Conservation (phyloP, 2,113 vertebrate species). For the Oryzias woworae region DNA sequence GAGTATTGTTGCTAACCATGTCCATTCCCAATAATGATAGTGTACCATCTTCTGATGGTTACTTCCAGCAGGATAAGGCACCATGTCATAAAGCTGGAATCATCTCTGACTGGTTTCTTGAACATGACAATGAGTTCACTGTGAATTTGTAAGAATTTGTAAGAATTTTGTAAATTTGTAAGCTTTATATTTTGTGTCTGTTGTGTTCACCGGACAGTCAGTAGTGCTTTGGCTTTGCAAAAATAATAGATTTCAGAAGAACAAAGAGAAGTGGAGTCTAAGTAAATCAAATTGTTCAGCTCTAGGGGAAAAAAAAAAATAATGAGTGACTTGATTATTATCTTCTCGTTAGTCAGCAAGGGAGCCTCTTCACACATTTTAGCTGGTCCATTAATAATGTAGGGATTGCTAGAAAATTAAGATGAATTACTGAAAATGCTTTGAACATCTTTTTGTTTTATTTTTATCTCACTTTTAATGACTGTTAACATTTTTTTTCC, state of each 20-base stretch:
- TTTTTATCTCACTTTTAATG: background rate
- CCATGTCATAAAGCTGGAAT: too few relatives aligned
- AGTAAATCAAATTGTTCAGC: slow-evolving; percentile 6
- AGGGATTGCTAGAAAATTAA: too few relatives aligned
- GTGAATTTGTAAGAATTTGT: background rate
- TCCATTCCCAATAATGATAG: too few relatives aligned
- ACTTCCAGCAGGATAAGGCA: too few relatives aligned
- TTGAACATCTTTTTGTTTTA: background rate
- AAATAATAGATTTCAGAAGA: too few relatives aligned
- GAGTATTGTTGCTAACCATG: too few relatives aligned
- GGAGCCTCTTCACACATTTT: background rate
- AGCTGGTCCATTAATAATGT: too few relatives aligned
- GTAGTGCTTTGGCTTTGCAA: background rate
- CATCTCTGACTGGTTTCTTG: too few relatives aligned
- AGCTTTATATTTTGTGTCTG: background rate
- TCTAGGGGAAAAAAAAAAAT: slow-evolving; percentile 1
- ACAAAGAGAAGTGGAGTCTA: background rate
- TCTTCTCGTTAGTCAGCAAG: background rate
- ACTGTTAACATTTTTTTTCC: too few relatives aligned
- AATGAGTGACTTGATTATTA: background rate
- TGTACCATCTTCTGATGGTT: too few relatives aligned
- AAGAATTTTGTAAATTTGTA: slow-evolving; percentile 8
- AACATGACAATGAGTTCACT: too few relatives aligned
- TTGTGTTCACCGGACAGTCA: background rate
- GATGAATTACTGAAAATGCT: background rate